Base-by-base conservation (phyloP, 2,797 vertebrate genomes). In the Micromesistius poutassou region DNA sequence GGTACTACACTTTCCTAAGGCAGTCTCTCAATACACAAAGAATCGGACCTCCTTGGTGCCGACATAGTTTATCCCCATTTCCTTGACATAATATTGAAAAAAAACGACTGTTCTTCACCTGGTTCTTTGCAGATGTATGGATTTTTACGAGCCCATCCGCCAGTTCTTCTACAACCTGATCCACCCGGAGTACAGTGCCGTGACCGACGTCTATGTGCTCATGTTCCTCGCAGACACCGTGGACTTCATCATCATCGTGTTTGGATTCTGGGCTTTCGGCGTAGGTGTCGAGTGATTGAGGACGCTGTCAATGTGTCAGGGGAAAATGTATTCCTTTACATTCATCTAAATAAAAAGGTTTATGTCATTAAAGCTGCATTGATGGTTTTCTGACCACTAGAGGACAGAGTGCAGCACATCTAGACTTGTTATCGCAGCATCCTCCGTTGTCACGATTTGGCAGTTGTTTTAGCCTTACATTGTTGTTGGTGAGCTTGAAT, bases 151-250 rank as follows among this genome's bases (percentile, higher is more conserved):
- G 71, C 98, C 98, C 81, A 97, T 99, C 83, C 94, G 88, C 79
- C 96, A 97, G 89, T 99, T 99, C 91, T 99, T 98, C 94, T 98
- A 97, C 77, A 94, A 98, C 87, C 94, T 99, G 84, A 97, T 99
- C 90, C 97, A 99, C 79, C 98, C 98, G 0, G 98, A 99, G 86
- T 99, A 98, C 93, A 99, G 97, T 4, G 97, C 98, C 0, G 98
- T 99, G 87, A 99, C 98, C 0, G 98, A 99, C 5, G 98, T 99
- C 75, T 99, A 99, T 0, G 98, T 99, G 81, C 90, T 99, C 84
- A 99, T 99, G 98, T 99, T 99, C 91, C 94, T 99, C 46, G 95
- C 97, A 0, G 98, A 99, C 86, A 98, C 97, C 0, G 96, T 99
- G 7, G 97, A 99, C 92, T 99, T 99, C 89, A 96, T 98, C 92